phyloP scores from a whole-genome alignment of 2,113 vertebrate species.

The Nesogale talazaci region DNA sequence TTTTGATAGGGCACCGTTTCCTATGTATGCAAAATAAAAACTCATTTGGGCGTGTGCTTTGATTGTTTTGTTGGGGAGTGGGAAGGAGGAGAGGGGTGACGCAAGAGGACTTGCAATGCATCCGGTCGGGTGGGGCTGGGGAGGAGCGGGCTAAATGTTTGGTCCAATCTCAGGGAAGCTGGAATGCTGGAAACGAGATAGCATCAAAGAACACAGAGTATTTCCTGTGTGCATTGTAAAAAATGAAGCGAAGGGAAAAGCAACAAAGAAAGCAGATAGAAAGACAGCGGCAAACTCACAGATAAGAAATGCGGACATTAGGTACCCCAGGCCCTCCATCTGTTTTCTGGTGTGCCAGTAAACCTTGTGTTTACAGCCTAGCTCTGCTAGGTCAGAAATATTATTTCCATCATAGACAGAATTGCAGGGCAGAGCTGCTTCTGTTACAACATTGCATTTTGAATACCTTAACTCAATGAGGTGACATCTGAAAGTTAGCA shows the following conservation, averaged over 20 bases:
- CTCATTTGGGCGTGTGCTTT: neutral
- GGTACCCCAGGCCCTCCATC: neutral
- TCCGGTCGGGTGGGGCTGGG: rapidly evolving
- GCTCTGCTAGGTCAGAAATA: neutral
- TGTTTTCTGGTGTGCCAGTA: too few relatives aligned
- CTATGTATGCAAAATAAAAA: conserved; percentile 68
- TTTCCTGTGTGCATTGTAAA: neutral
- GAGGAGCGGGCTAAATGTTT: neutral
- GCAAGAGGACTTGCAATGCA: neutral
- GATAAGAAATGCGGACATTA: too few relatives aligned
- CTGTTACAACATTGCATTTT: neutral
- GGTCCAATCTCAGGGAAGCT: neutral
- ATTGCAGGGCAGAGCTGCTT: too few relatives aligned
- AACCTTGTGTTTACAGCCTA: neutral
- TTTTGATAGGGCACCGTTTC: conserved; percentile 70
- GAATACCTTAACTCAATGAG: neutral
- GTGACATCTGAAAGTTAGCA: neutral
- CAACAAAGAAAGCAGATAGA: too few relatives aligned
- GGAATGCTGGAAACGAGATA: neutral
- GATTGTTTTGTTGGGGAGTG: neutral
- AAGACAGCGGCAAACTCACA: neutral
- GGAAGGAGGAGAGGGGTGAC: neutral
- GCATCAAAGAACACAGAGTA: neutral
- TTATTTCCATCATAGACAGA: neutral
- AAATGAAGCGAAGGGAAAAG: neutral